Base-by-base conservation (phyloP, 2,888 invertebrate species). In the Timema cristinae region DNA sequence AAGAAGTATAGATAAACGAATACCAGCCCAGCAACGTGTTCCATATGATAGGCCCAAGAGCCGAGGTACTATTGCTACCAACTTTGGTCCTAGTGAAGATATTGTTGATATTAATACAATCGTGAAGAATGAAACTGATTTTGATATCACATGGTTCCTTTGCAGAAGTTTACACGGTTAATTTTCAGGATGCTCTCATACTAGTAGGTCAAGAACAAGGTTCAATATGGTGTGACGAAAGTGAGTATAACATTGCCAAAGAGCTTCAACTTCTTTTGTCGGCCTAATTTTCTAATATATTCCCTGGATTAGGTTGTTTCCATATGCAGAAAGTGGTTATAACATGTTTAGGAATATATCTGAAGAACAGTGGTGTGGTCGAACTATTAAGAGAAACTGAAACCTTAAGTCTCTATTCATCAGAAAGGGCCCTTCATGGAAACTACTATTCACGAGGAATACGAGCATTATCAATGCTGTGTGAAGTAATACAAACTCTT, bases 181-280 rank as follows among this genome's bases (percentile, higher is more conserved):
- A n/a, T 32, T n/a, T n/a, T 32, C 15, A 59, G 32, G 59, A 59
- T n/a, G 9, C 32, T 59, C 59, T 59, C 16, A 59, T 16, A 11
- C 59, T 13, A 32, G 15, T 59, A 32, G 32, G 8, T 6, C 59
- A 16, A 16, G 16, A 13, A 59, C 16, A n/a, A 32, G 59, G 59
- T n/a, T 59, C n/a, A 13, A 13, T 59, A 13, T 59, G 59, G 59
- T 59, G 15, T 32, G 59, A 59, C 15, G 59, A 59, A 59, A n/a
- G 59, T 7, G 13, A 7, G 32, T 9, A 13, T n/a, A 13, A 13
- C 59, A 59, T 59, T 16, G 59, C 13, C 15, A 59, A 59, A n/a
- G 5, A n/a, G 32, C 15, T n/a, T 32, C 2, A 59, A 32, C n/a
- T 59, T 59, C 59, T n/a, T 59, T 32, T 8, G 59, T 0, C 15